phyloP scores from a whole-genome alignment of 2,797 vertebrate species.

The Notolepis coatsorum region DNA sequence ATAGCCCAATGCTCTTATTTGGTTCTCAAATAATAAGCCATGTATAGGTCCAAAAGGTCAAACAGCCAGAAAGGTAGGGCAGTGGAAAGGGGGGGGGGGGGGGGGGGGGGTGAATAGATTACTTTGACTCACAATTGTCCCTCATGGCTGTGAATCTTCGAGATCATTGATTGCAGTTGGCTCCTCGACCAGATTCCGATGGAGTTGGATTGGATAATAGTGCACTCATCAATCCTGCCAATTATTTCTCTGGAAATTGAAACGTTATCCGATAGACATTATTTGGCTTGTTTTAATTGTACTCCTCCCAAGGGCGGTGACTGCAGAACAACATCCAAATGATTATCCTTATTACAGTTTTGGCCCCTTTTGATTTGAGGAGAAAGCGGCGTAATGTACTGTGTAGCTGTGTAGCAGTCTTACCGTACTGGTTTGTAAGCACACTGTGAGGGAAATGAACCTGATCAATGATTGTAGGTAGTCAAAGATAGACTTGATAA shows the following conservation, averaged over 20 bases:
- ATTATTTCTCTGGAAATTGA: conserved; percentile 73
- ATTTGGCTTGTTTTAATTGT: conserved; percentile 74
- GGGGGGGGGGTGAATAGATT: conserved; percentile 32
- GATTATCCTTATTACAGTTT: conserved; percentile 34
- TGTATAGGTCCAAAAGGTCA: conserved; percentile 53
- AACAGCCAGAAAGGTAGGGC: conserved; percentile 36
- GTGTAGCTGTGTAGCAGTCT: too few species aligned
- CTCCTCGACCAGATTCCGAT: conserved; percentile 55
- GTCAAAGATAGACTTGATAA: too few species aligned
- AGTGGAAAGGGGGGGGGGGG: background rate
- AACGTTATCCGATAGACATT: conserved; percentile 73
- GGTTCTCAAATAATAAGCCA: conserved; percentile 30
- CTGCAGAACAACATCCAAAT: conserved; percentile 36
- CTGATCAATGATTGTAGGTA: too few species aligned
- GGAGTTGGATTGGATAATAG: conserved; percentile 59
- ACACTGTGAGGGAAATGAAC: too few species aligned
- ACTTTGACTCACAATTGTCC: conserved; percentile 50
- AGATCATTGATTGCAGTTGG: conserved; percentile 65
- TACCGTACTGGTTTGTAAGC: too few species aligned
- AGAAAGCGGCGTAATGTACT: too few species aligned
- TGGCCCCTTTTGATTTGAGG: conserved; percentile 32
- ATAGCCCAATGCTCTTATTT: conserved; percentile 37
- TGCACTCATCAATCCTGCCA: conserved; percentile 73
- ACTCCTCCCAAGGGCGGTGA: conserved; percentile 37
- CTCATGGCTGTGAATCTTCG: conserved; percentile 53